A percentile compares a stretch with the other conserved stretches of the same genome.
phyloP scores from a whole-genome alignment of 2,113 vertebrate species.

The Myxocyprinus asiaticus region DNA sequence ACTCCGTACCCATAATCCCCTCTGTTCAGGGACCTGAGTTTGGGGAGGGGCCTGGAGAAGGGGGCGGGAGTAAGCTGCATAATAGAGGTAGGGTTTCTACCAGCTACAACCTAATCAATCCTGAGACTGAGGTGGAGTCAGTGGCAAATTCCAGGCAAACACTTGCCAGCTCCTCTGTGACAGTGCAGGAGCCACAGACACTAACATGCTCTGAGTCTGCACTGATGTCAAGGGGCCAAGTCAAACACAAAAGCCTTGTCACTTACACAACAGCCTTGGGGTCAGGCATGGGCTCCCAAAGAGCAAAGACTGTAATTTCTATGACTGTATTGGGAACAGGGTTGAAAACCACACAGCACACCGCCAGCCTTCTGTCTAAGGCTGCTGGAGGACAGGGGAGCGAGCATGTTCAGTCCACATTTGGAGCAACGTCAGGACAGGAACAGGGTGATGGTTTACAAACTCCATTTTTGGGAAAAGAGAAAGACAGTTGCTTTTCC shows the following conservation, averaged over 20 bases:
- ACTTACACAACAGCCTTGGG: constrained; percentile 57
- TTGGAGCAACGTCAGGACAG: constrained; percentile 8
- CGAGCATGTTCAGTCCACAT: constrained; percentile 5
- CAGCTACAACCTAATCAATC: constrained; percentile 38
- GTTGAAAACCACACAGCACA: constrained; percentile 41
- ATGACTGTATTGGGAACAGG: constrained; percentile 51
- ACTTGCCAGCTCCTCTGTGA: constrained; percentile 52
- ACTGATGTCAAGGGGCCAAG: constrained; percentile 55
- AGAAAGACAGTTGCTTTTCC: constrained; percentile 59
- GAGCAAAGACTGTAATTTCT: constrained; percentile 60
- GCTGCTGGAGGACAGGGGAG: constrained; percentile 41
- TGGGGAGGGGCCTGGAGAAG: constrained; percentile 64
- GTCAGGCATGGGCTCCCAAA: constrained; percentile 46
- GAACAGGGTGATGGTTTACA: constrained; percentile 32
- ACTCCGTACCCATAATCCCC: constrained; percentile 79
- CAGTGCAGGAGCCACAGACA: constrained; percentile 36
- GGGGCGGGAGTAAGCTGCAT: constrained; percentile 65
- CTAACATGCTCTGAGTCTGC: constrained; percentile 36
- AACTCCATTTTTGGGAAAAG: constrained; percentile 50
- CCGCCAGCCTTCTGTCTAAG: constrained; percentile 50
- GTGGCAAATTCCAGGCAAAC: constrained; percentile 51
- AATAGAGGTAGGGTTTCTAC: constrained; percentile 25
- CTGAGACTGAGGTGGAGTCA: constrained; percentile 43
- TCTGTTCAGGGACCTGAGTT: constrained; percentile 80
- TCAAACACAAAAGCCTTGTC: constrained; percentile 67